Percentiles rank a stretch among this genome's conserved stretches.
Conservation (phyloP, 2,888 invertebrate genomes). For the Alitta virens region DNA sequence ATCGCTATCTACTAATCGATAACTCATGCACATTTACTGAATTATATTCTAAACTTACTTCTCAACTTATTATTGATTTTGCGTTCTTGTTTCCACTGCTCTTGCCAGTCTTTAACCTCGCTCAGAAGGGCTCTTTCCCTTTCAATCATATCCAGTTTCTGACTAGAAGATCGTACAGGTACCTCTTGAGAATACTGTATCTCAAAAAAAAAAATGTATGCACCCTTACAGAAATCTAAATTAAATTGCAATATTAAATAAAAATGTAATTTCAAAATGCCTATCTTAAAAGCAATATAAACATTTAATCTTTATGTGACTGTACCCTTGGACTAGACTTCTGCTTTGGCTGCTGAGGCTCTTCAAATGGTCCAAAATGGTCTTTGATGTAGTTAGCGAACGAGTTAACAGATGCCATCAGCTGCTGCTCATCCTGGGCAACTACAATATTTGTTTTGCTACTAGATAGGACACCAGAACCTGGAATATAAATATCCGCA, state of each 20-base stretch:
- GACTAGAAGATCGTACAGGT: constrained; percentile 12
- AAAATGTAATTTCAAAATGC: too few species aligned
- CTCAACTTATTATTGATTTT: too few species aligned
- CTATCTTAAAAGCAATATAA: too few species aligned
- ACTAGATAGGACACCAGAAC: too few species aligned
- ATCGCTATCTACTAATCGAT: background rate
- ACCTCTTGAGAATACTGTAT: constrained; percentile 12
- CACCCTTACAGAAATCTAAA: too few species aligned
- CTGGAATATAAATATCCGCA: background rate
- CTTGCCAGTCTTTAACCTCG: constrained; percentile 36
- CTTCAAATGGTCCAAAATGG: constrained; percentile 31
- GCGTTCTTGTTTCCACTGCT: constrained; percentile 34
- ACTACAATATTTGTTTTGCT: background rate
- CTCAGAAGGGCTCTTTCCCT: constrained; percentile 24
- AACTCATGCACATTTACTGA: background rate
- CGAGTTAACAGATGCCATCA: constrained; percentile 41
- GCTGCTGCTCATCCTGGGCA: constrained; percentile 20
- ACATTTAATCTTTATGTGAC: too few species aligned
- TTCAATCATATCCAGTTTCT: constrained; percentile 17
- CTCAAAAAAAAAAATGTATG: background rate
- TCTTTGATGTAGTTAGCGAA: constrained; percentile 42
- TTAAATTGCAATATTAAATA: too few species aligned
- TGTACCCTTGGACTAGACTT: too few species aligned
- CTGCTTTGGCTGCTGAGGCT: too few species aligned
- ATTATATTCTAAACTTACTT: background rate